A percentile compares a stretch with the other conserved stretches of the same genome.
phyloP scores from a whole-genome alignment of 2,113 vertebrate species.

The Carettochelys insculpta region DNA sequence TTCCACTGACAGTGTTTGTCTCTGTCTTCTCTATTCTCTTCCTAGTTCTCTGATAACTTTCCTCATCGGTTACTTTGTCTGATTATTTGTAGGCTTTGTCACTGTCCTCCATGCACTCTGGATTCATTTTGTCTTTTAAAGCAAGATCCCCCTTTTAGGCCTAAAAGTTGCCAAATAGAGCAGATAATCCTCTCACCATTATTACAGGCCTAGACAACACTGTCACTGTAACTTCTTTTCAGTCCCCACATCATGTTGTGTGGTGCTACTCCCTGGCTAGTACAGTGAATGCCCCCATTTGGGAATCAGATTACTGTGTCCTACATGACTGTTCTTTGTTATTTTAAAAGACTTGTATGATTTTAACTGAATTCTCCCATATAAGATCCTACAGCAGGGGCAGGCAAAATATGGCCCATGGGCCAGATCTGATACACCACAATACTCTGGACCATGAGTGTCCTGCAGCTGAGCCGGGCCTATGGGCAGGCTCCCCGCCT shows the following conservation, averaged over 20 bases:
- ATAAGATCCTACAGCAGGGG: neutral
- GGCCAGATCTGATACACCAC: no score
- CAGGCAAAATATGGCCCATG: no score
- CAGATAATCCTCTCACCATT: neutral
- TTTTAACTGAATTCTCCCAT: neutral
- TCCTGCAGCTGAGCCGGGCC: no score
- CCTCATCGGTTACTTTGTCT: neutral
- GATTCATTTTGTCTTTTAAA: neutral
- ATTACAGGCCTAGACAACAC: neutral
- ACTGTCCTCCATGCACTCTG: neutral
- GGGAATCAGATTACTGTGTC: neutral
- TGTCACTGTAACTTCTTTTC: neutral
- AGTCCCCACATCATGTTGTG: accelerated
- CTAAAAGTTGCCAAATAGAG: neutral
- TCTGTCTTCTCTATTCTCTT: neutral
- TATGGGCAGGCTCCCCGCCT: no score
- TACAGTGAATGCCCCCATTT: accelerated
- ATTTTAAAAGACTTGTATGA: neutral
- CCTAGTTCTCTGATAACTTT: neutral
- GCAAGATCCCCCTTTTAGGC: neutral
- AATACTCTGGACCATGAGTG: no score
- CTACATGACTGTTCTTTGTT: neutral
- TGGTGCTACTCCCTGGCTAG: neutral
- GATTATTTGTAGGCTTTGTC: neutral
- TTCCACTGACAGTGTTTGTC: neutral